A percentile compares a stretch with the other conserved stretches of the same genome.
Conservation (phyloP, 2,888 invertebrate species). For the Nymphalis urticae region DNA sequence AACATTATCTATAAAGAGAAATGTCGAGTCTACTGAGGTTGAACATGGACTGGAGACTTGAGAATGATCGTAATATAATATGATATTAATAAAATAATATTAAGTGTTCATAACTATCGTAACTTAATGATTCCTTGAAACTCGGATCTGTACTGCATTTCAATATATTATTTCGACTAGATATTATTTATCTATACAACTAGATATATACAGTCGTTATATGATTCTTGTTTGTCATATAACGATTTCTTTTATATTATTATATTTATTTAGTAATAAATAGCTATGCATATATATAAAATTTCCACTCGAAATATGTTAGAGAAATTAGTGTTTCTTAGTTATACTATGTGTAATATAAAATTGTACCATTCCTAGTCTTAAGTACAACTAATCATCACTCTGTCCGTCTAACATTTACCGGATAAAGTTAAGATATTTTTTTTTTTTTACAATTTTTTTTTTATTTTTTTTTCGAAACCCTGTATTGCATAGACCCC, state of each 20-base stretch:
- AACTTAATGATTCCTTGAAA: conserved; percentile 43
- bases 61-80: conserved; percentile 41
- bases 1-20: conserved; percentile 4
- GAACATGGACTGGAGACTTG: conserved; percentile 46
- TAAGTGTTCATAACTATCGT: conserved; percentile 46
- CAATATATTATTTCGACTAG: conserved; percentile 33
- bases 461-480: conserved; percentile 51
- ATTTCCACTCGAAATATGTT: conserved; percentile 29
- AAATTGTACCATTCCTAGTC: conserved; percentile 49
- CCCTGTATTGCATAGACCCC: conserved; percentile 77
- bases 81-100: conserved; percentile 51
- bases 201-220: conserved; percentile 2
- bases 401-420: conserved; percentile 58
- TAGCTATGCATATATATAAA: conserved; percentile 23
- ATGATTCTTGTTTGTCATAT: neutral
- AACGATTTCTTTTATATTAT: conserved; percentile 19
- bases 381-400: conserved; percentile 51
- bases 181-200: conserved; percentile 33
- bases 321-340: conserved; percentile 34
- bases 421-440: conserved; percentile 39
- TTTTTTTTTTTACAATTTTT: conserved; percentile 38
- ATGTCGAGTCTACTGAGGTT: conserved; percentile 37
- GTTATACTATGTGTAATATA: conserved; percentile 27
- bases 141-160: conserved; percentile 48
- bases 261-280: conserved; percentile 23